A percentile compares a stretch with the other conserved stretches of the same genome.
phyloP scores from a whole-genome alignment of 2,113 vertebrate genomes.

The Anser brachyrhynchus region DNA sequence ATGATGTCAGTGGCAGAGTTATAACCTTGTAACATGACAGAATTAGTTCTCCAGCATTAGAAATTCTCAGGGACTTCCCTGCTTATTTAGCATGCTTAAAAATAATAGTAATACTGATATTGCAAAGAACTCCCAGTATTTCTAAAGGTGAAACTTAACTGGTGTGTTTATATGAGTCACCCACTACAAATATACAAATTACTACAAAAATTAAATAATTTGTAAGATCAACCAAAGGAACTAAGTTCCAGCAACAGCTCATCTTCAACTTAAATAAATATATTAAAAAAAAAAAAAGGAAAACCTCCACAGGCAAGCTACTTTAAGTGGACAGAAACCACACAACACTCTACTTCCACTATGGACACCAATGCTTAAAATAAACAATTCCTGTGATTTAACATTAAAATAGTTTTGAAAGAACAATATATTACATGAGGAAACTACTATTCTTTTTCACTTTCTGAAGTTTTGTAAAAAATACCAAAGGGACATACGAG shows the following conservation, averaged over 20 bases:
- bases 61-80: background rate
- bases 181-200: background rate
- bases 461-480: background rate
- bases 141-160: background rate
- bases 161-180: accelerated
- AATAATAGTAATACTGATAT: background rate
- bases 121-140: background rate
- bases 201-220: background rate
- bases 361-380: background rate
- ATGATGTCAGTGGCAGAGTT: accelerated
- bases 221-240: background rate
- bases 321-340: background rate
- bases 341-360: background rate
- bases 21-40: background rate
- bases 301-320: background rate
- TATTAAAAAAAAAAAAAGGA: background rate
- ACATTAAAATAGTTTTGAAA: background rate
- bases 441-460: background rate
- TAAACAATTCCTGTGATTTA: background rate
- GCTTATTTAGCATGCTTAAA: background rate
- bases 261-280: background rate
- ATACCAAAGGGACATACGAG: background rate
- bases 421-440: background rate
- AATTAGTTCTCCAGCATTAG: background rate
- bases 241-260: background rate